Conservation (phyloP, 2,888 invertebrate species). For the Amaurobius ferox region DNA sequence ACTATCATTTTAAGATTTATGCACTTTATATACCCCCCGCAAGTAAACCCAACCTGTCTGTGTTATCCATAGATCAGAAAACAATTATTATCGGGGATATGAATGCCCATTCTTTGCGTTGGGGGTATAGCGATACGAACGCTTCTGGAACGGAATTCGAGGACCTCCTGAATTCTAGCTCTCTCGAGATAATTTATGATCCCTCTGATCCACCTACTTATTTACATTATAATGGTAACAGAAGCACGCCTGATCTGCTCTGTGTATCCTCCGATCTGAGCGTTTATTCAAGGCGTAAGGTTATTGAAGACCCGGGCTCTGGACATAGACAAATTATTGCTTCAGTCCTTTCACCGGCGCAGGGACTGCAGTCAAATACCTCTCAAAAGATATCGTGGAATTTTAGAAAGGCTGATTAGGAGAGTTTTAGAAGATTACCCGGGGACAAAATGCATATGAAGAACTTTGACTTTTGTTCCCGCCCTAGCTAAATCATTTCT, state of each 20-base stretch:
- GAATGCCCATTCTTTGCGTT: slow-evolving; percentile 8
- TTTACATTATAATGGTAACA: slow-evolving; percentile 24
- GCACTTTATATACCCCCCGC: slow-evolving; percentile 24
- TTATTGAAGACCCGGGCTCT: slow-evolving; percentile 19
- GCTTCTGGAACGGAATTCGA: slow-evolving; percentile 17
- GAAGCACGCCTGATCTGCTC: too few species aligned
- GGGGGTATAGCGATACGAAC: slow-evolving; percentile 17
- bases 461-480: too few species aligned
- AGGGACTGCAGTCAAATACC: too few species aligned
- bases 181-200: slow-evolving; percentile 10
- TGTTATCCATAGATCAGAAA: neutral
- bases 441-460: too few species aligned
- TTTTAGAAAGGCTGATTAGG: too few species aligned
- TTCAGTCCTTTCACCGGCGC: too few species aligned
- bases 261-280: too few species aligned
- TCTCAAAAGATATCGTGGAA: too few species aligned
- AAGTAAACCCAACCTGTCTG: slow-evolving; percentile 7
- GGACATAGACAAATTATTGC: too few species aligned
- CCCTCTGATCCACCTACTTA: slow-evolving; percentile 16
- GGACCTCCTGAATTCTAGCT: slow-evolving; percentile 18
- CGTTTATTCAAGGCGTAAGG: slow-evolving; percentile 1
- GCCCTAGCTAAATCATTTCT: too few species aligned
- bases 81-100: slow-evolving; percentile 8
- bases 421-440: too few species aligned
- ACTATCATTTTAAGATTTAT: slow-evolving; percentile 1